These are phyloP conservation scores for Clarias pachynema DNA, from an alignment of 2,797 vertebrate genomes.

Conservation along the genomic window DNA sequence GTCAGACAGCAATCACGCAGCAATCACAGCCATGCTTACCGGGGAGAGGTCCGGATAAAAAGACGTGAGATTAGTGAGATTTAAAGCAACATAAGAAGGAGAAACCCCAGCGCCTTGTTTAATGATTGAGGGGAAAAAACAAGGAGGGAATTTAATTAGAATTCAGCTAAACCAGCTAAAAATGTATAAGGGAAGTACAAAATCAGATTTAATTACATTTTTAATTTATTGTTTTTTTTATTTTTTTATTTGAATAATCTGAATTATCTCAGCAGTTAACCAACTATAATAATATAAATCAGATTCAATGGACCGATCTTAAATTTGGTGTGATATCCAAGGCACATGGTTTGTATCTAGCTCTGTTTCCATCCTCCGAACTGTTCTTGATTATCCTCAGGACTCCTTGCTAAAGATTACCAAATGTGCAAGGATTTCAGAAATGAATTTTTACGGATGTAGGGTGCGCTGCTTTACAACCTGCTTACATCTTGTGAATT, in stretches of 20 bases:
- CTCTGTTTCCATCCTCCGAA: conserved; percentile 33
- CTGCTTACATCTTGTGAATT: conserved; percentile 70
- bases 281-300: neutral
- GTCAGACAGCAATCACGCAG: conserved; percentile 63
- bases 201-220: conserved; percentile 44
- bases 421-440: conserved; percentile 62
- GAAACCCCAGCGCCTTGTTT: conserved; percentile 75
- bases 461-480: conserved; percentile 65
- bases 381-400: conserved; percentile 53
- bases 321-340: conserved; percentile 40
- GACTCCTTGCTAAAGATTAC: conserved; percentile 56
- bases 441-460: conserved; percentile 63
- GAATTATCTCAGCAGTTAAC: neutral
- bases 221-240: neutral
- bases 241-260: neutral
- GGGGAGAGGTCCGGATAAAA: conserved; percentile 75
- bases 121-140: conserved; percentile 67
- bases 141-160: conserved; percentile 74
- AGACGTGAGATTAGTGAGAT: conserved; percentile 77
- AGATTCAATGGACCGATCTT: neutral
- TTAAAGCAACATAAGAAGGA: conserved; percentile 79
- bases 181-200: neutral
- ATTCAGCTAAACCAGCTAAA: conserved; percentile 34
- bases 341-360: conserved; percentile 57
- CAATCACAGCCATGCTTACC: conserved; percentile 79